Conservation (phyloP, 2,888 invertebrate genomes). For the Sturmia bella region DNA sequence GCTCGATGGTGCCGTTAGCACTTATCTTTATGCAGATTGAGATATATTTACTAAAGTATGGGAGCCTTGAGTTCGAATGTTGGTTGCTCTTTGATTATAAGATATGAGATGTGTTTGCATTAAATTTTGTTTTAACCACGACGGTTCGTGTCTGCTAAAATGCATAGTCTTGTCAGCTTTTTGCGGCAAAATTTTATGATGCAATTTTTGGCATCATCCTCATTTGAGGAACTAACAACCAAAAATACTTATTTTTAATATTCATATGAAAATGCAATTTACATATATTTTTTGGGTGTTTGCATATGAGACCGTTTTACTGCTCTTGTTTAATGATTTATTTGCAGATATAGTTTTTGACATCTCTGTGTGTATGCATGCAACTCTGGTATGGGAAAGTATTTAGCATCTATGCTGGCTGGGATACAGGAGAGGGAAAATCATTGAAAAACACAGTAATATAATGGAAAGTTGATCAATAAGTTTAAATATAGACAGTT, state of each 20-base stretch:
- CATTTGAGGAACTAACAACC: background rate
- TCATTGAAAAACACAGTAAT: too few species aligned
- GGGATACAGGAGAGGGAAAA: too few species aligned
- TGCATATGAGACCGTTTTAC: slow-evolving; percentile 17
- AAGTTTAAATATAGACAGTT: too few species aligned
- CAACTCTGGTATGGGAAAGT: background rate
- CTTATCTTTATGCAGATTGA: slow-evolving; percentile 59
- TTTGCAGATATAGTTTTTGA: background rate
- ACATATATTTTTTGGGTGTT: background rate
- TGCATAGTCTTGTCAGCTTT: background rate
- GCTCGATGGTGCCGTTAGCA: slow-evolving; percentile 64
- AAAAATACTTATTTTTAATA: slow-evolving; percentile 32
- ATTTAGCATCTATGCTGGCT: background rate
- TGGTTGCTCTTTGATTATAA: slow-evolving; percentile 43
- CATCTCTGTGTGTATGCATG: background rate
- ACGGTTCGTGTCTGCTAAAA: slow-evolving; percentile 11
- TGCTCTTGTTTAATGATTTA: slow-evolving; percentile 16
- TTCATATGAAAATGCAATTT: slow-evolving; percentile 47
- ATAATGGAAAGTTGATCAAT: too few species aligned
- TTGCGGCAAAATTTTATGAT: slow-evolving; percentile 28
- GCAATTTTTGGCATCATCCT: slow-evolving; percentile 43
- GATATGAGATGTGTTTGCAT: slow-evolving; percentile 44
- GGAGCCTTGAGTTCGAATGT: slow-evolving; percentile 5
- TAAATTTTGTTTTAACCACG: slow-evolving; percentile 45
- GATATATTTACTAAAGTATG: slow-evolving; percentile 15